Percentiles rank a stretch among this genome's conserved stretches.
Evolutionary conservation across 92 coral and sea anemone genomes (phyloP).

Genomic region (Palythoa grandis): DNA sequence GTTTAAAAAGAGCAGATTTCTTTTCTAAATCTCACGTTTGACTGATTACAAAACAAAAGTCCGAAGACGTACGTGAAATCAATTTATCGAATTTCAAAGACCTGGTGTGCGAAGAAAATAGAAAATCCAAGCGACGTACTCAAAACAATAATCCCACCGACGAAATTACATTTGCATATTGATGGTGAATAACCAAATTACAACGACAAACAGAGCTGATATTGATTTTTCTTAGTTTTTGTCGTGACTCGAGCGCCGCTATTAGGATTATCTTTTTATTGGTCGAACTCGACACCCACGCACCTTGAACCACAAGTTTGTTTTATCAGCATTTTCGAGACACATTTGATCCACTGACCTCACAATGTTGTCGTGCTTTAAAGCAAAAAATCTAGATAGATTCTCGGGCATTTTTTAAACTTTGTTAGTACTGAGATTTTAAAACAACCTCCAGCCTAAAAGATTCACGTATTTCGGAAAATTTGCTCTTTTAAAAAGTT

Average conservation of each 20-base stretch:
- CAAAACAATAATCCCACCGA: neutral
- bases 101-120: slow-evolving; percentile 4
- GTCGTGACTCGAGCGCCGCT: slow-evolving; percentile 12
- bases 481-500: neutral
- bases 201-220: slow-evolving; percentile 34
- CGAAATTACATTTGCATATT: slow-evolving; percentile 33
- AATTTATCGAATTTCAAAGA: neutral
- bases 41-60: slow-evolving; percentile 11
- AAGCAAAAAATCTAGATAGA: neutral
- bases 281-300: slow-evolving; percentile 22
- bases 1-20: neutral
- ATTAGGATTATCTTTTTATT: slow-evolving; percentile 3
- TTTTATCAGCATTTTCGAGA: neutral
- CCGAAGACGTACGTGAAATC: slow-evolving; percentile 15
- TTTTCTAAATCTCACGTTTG: slow-evolving; percentile 1
- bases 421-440: neutral
- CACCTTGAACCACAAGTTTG: neutral
- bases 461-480: neutral
- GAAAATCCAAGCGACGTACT: neutral
- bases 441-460: neutral
- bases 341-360: neutral
- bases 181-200: slow-evolving; percentile 37
- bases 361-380: neutral
- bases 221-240: slow-evolving; percentile 34
- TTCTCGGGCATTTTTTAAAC: neutral